Evolutionary conservation across 2,888 invertebrate species (phyloP), one percentile per base, ranked within the genome.

Genomic region (Ariolimax columbianus): DNA sequence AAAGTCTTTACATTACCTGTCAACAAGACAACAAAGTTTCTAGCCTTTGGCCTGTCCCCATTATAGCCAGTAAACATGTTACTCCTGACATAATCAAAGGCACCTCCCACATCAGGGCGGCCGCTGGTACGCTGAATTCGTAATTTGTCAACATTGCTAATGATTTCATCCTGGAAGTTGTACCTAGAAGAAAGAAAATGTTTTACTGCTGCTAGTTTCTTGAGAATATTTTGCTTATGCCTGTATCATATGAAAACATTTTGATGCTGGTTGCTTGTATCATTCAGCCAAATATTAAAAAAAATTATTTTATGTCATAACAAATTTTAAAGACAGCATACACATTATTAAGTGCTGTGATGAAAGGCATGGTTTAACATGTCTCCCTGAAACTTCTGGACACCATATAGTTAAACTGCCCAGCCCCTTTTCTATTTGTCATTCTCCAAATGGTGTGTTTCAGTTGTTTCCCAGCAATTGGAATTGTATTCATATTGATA

Each of bases 11-110:
- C n/a, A 51, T 43, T 70, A 85, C 85, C 91, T 36, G 91, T 91
- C 70, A 91, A 82, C 77, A 91, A 66, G 51, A 91, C 83, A 30
- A 89, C 87, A 80, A 88, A 86, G 87, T 91, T 91, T 11, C 86
- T 33, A 84, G 90, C 86, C 75, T 86, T 33, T 0, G 86, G 84
- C n/a, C 92, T 87, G 86, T 91, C 91, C 6, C 90, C 91, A 63
- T 84, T 81, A 26, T 77, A 38, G 19, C 23, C n/a, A 23, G 87
- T 85, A 82, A 89, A 89, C 86, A 90, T 89, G n/a, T 75, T 73
- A 14, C 85, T 26, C 17, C 89, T 82, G 33, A 88, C 87, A 33
- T 87, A 87, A 78, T 87, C 84, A 73, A 91, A 85, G 66, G 90
- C 91, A 51, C 82, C 84, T 33, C 88, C 89, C 23, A 89, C 87